Percentiles rank a stretch among this genome's conserved stretches.
These are phyloP conservation scores for Stegana nigrithorax DNA, from an alignment of 2,888 invertebrate species.

Conservation along the genomic window DNA sequence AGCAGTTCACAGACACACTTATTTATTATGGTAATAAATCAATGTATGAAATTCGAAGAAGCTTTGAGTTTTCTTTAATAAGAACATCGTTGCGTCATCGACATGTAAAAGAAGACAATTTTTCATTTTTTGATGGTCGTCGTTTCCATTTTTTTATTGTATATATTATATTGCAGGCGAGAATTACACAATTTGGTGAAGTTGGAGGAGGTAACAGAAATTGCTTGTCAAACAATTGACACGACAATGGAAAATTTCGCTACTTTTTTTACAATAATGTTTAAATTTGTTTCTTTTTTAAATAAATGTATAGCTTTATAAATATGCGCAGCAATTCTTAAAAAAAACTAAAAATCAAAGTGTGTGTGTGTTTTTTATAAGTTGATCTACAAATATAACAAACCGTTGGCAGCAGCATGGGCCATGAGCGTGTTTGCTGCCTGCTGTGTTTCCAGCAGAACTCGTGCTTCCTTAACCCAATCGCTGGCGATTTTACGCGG, in stretches of 20 bases:
- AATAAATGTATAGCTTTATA: too few species aligned
- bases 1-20: too few species aligned
- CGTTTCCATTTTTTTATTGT: neutral
- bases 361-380: too few species aligned
- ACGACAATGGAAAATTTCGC: neutral
- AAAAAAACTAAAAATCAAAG: neutral
- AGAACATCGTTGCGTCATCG: too few species aligned
- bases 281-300: neutral
- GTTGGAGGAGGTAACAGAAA: neutral
- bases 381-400: slow-evolving; percentile 65
- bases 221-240: neutral
- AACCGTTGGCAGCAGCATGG: slow-evolving; percentile 81
- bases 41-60: slow-evolving; percentile 27
- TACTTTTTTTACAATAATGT: neutral
- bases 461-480: slow-evolving; percentile 87
- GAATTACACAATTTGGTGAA: neutral
- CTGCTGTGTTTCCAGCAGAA: slow-evolving; percentile 88
- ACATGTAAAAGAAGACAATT: too few species aligned
- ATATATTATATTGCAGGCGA: neutral
- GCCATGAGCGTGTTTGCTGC: slow-evolving; percentile 91
- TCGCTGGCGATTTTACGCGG: slow-evolving; percentile 84
- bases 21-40: too few species aligned
- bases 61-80: too few species aligned
- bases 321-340: neutral
- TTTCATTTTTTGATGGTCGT: neutral